Evolutionary conservation across 2,888 invertebrate species (phyloP).

Genomic region (Lasioglossum malachurum): DNA sequence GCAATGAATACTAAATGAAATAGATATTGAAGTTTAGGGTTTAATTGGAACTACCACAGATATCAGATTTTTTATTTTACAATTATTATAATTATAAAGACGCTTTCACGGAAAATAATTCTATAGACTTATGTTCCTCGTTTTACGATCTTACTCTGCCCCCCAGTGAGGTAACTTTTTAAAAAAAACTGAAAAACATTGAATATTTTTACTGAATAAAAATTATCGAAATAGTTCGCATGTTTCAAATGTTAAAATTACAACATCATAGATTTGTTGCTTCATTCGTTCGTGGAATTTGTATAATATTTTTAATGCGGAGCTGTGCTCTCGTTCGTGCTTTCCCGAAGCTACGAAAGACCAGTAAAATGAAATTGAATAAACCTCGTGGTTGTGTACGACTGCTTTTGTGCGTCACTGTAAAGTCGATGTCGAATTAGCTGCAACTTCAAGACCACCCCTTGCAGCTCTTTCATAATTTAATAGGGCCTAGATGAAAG

Average conservation of each 20-base stretch:
- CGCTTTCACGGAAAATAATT: too few species aligned
- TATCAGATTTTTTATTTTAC: too few species aligned
- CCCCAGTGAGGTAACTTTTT: neutral
- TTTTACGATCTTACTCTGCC: too few species aligned
- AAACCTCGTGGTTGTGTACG: neutral
- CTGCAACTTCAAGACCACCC: neutral
- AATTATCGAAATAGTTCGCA: neutral
- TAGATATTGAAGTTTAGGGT: too few species aligned
- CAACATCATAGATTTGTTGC: neutral
- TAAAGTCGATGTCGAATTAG: neutral
- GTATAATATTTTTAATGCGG: neutral
- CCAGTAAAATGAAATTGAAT: neutral
- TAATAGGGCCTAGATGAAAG: conserved; percentile 3
- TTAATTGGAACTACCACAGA: too few species aligned
- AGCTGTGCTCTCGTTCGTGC: neutral
- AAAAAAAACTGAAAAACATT: neutral
- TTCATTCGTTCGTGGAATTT: neutral
- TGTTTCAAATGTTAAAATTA: too few species aligned
- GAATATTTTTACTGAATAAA: neutral
- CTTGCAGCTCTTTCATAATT: neutral
- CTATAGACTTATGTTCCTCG: too few species aligned
- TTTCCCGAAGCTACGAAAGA: neutral
- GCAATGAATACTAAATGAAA: too few species aligned
- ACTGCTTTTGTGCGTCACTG: neutral
- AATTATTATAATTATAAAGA: too few species aligned